Conservation (phyloP, 2,113 vertebrate species). For the Mungos mungo region DNA sequence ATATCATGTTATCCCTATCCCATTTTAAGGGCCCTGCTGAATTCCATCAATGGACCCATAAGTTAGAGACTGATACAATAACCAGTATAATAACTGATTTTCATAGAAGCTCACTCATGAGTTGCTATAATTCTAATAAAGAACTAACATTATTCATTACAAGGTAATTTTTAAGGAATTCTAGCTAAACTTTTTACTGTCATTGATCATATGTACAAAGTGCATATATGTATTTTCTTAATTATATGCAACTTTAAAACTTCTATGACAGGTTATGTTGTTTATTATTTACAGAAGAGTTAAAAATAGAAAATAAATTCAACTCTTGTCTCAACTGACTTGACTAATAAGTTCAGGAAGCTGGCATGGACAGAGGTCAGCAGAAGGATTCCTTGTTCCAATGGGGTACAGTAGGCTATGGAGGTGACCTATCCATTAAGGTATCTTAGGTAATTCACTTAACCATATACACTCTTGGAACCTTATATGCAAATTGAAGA, state of each 20-base stretch:
- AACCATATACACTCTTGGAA: neutral
- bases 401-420: accelerated
- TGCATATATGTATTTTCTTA: neutral
- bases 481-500: neutral
- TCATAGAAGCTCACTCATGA: neutral
- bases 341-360: neutral
- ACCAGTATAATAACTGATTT: neutral
- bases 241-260: neutral
- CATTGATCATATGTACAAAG: neutral
- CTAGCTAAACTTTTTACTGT: neutral
- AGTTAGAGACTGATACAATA: neutral
- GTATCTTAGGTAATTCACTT: neutral
- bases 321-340: neutral
- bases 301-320: neutral
- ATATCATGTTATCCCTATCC: neutral
- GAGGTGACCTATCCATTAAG: neutral
- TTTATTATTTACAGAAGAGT: neutral
- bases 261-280: neutral
- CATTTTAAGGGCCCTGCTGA: neutral
- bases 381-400: neutral
- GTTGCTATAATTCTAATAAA: neutral
- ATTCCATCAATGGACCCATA: neutral
- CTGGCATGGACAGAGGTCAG: neutral
- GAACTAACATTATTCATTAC: neutral
- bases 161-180: neutral